Base-by-base conservation (phyloP, 37 sponge, comb jelly and placozoan genomes). In the Amphimedon queenslandica region DNA sequence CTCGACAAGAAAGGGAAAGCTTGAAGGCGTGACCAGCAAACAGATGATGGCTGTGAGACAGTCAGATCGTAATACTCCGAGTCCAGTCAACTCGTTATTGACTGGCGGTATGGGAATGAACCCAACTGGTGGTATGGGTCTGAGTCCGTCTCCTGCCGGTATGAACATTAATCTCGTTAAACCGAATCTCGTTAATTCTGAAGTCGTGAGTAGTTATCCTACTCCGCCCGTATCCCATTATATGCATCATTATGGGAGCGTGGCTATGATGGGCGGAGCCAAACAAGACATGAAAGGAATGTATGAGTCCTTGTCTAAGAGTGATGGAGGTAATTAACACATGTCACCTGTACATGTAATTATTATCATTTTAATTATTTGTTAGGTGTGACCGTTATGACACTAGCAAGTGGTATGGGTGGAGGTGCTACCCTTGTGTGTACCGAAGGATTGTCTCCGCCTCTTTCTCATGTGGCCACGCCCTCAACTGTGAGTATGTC, bases 101-200 rank as follows among this genome's bases (percentile, higher is more conserved):
- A 47, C 13, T 47, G 8, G 13, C 13, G 13, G 53, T 47, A 47
- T 47, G 53, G 53, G 53, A 13, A 47, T 47, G 53, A 13, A 13
- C 13, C 53, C 53, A 47, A 8, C 53, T 47, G 53, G n/a, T 47
- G 53, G 53, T 47, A 47, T 47, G 53, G 53, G 53, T 47, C 8
- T 47, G 53, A 13, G 53, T 60, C 61, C 61, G 5, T 6, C 61
- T n/a, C 5, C 28, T 6, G 5, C 23, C 28, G n/a, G n/a, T n/a
- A n/a, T n/a, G n/a, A 25, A 6, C 27, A 60, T 60, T 60, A 60
- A 25, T n/a, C 61, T 60, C 21, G 61, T 60, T 13, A 60, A 60
- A 60, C 61, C 61, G 27, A n/a, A n/a, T n/a, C n/a, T n/a, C n/a
- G n/a, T n/a, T n/a, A n/a, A n/a, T n/a, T n/a, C n/a, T n/a, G n/a